These are phyloP conservation scores for Eubasilissa regina DNA, from an alignment of 1,140 invertebrate species.

Conservation along the genomic window DNA sequence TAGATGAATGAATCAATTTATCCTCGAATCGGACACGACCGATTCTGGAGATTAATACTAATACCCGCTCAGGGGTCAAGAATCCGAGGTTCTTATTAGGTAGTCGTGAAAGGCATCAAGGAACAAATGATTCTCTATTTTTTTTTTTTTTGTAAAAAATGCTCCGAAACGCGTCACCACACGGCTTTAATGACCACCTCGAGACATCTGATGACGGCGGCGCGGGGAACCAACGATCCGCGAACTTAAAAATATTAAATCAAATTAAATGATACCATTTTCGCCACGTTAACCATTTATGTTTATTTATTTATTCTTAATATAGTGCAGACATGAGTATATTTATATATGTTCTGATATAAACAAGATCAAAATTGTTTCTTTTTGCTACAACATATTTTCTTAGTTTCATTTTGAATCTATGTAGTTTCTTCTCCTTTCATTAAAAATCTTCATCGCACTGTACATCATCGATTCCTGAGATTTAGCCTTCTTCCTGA, in stretches of 20 bases:
- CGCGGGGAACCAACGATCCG: background rate
- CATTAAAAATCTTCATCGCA: too few relatives aligned
- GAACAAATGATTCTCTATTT: slow-evolving; percentile 39
- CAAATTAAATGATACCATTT: background rate
- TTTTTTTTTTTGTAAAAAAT: slow-evolving; percentile 43
- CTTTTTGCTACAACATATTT: too few relatives aligned
- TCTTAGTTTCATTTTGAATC: too few relatives aligned
- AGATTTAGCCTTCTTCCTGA: too few relatives aligned
- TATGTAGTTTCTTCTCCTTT: too few relatives aligned
- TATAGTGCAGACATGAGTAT: too few relatives aligned
- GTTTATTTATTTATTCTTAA: too few relatives aligned
- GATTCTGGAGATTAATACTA: slow-evolving; percentile 32
- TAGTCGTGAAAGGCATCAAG: slow-evolving; percentile 40
- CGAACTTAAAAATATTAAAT: slow-evolving; percentile 3
- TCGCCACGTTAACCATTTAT: too few relatives aligned
- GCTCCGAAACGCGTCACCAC: slow-evolving; percentile 31
- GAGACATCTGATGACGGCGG: background rate
- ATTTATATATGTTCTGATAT: too few relatives aligned
- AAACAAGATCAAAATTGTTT: too few relatives aligned
- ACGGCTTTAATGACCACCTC: slow-evolving; percentile 37
- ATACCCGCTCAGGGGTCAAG: slow-evolving; percentile 23
- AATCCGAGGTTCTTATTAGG: slow-evolving; percentile 18
- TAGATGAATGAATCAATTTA: slow-evolving; percentile 35
- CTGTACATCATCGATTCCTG: too few relatives aligned
- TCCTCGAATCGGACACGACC: slow-evolving; percentile 12